phyloP scores from a whole-genome alignment of 2,113 vertebrate species.

The Cinclus mexicanus region DNA sequence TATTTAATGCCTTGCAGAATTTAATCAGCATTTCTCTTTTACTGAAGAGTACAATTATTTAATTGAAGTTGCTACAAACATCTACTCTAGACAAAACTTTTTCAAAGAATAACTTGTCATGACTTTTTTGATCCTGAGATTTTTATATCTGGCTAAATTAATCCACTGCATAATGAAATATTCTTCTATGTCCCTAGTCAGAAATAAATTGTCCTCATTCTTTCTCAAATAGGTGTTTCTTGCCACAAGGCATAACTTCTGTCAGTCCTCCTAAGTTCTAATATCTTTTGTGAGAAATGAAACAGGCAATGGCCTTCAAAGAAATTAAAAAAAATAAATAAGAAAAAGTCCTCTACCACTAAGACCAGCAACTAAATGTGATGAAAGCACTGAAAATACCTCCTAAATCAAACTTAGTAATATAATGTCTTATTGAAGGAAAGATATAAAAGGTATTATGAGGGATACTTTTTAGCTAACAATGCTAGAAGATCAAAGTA shows the following conservation, averaged over 20 bases:
- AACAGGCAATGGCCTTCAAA: background rate
- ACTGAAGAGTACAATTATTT: background rate
- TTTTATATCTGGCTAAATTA: background rate
- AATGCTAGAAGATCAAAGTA: background rate
- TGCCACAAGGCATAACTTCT: background rate
- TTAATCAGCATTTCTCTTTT: background rate
- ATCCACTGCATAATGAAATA: background rate
- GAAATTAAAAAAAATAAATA: background rate
- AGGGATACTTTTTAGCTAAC: background rate
- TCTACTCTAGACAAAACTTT: background rate
- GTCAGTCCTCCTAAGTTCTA: background rate
- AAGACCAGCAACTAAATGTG: background rate
- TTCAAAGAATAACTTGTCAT: background rate
- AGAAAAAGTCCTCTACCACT: background rate
- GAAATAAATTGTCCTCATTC: background rate
- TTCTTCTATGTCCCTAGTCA: background rate
- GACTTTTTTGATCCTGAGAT: background rate
- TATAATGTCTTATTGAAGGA: background rate
- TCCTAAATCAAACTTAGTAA: background rate
- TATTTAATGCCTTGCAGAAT: background rate
- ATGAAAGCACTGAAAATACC: background rate
- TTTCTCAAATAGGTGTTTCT: background rate
- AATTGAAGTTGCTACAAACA: background rate
- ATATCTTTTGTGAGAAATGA: background rate
- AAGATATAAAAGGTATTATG: background rate